These are phyloP conservation scores for Coelopa pilipes DNA, from an alignment of 2,888 invertebrate genomes.

Conservation along the genomic window DNA sequence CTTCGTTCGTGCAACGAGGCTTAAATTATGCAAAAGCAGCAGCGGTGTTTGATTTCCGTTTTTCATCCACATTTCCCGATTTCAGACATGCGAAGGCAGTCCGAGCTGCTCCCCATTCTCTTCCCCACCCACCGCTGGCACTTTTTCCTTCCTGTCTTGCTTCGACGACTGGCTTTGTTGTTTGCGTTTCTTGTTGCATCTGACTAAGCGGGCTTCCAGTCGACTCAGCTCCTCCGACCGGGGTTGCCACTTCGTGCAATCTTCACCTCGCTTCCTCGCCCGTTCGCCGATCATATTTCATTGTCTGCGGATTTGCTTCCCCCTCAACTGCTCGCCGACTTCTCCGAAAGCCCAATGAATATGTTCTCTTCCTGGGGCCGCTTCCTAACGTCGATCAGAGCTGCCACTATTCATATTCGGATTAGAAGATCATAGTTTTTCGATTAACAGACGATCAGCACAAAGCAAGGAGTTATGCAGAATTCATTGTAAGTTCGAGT, in stretches of 20 bases:
- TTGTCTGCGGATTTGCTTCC: too few species aligned
- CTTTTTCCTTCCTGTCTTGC: background rate
- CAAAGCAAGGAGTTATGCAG: too few species aligned
- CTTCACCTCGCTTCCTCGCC: constrained; percentile 9
- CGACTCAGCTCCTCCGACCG: constrained; percentile 5
- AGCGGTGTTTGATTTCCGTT: constrained; percentile 63
- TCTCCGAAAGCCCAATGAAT: too few species aligned
- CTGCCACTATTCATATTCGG: too few species aligned
- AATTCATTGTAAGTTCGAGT: background rate
- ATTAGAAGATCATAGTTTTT: too few species aligned
- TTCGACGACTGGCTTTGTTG: background rate
- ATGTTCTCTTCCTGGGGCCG: too few species aligned
- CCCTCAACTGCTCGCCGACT: too few species aligned
- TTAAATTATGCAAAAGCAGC: constrained; percentile 42
- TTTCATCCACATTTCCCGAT: constrained; percentile 56
- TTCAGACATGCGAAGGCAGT: constrained; percentile 51
- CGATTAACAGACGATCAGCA: too few species aligned
- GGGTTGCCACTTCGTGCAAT: constrained; percentile 5
- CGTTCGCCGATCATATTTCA: constrained; percentile 24
- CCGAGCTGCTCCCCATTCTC: constrained; percentile 45
- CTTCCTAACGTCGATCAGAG: too few species aligned
- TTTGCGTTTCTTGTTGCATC: constrained; percentile 9
- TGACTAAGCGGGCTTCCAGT: constrained; percentile 17
- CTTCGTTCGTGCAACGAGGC: background rate
- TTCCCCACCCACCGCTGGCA: constrained; percentile 32